These are phyloP conservation scores for Danio aesculapii DNA, from an alignment of 2,797 vertebrate genomes.

Conservation along the genomic window DNA sequence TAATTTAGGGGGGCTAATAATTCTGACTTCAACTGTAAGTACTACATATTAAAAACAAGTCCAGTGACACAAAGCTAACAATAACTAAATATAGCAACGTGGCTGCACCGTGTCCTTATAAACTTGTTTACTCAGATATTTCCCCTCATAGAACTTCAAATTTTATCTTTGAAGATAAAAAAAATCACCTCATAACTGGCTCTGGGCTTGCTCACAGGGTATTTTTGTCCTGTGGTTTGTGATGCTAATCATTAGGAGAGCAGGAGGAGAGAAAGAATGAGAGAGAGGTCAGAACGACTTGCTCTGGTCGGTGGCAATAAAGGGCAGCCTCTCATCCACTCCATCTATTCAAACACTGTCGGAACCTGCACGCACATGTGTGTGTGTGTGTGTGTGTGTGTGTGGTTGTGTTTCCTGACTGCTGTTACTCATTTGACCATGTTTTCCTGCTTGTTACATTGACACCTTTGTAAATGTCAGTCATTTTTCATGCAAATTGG, in stretches of 20 bases:
- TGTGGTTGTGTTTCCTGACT: background rate
- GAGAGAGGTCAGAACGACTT: slow-evolving; percentile 49
- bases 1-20: too few species aligned
- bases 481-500: slow-evolving; percentile 21
- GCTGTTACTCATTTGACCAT: background rate
- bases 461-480: slow-evolving; percentile 4
- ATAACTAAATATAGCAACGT: too few species aligned
- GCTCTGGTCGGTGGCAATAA: slow-evolving; percentile 22
- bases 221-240: slow-evolving; percentile 41
- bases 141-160: too few species aligned
- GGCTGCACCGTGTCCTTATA: too few species aligned
- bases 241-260: slow-evolving; percentile 29
- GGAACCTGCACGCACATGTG: slow-evolving; percentile 1
- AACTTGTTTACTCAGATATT: too few species aligned
- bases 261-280: background rate
- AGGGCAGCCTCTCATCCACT: slow-evolving; percentile 23
- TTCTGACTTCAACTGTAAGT: too few species aligned
- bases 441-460: background rate
- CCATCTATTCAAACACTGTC: slow-evolving; percentile 9
- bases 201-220: background rate
- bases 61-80: too few species aligned
- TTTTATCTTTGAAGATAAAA: too few species aligned
- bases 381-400: background rate
- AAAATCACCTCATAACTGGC: too few species aligned
- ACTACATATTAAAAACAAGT: too few species aligned